Evolutionary conservation across 2,888 invertebrate genomes (phyloP).

Genomic region (Microctonus aethiopoides): DNA sequence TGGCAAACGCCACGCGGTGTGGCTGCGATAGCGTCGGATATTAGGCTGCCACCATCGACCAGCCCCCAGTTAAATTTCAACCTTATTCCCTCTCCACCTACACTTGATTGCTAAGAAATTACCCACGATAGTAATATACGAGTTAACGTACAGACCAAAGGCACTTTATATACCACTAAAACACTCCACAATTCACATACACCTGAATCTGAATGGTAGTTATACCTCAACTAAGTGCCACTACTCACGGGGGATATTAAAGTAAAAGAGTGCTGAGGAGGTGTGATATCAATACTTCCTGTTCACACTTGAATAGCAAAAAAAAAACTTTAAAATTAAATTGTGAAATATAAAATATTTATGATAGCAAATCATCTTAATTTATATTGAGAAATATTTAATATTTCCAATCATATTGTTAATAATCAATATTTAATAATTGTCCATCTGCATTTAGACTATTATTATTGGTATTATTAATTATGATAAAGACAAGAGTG

Average conservation of each 20-base stretch:
- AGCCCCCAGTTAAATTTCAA: constrained; percentile 11
- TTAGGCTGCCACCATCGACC: constrained; percentile 39
- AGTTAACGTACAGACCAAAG: constrained; percentile 26
- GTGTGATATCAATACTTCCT: background rate
- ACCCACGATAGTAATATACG: constrained; percentile 50
- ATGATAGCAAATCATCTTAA: too few species aligned
- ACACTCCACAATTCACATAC: background rate
- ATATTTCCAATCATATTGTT: too few species aligned
- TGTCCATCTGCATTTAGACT: too few species aligned
- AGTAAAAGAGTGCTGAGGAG: background rate
- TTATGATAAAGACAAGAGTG: constrained; percentile 23
- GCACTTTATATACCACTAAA: background rate
- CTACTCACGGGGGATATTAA: background rate
- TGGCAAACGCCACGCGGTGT: constrained; percentile 27
- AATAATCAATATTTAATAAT: too few species aligned
- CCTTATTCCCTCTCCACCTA: constrained; percentile 26
- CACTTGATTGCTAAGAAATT: constrained; percentile 64
- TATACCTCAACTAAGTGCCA: background rate
- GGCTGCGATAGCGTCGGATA: constrained; percentile 49
- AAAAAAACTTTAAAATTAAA: too few species aligned
- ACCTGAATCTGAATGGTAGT: background rate
- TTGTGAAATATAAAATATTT: too few species aligned
- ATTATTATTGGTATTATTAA: constrained; percentile 39
- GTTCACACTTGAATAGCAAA: background rate
- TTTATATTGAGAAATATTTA: too few species aligned